These are phyloP conservation scores for Squalus acanthias DNA, from an alignment of 2,797 vertebrate species.

Conservation along the genomic window DNA sequence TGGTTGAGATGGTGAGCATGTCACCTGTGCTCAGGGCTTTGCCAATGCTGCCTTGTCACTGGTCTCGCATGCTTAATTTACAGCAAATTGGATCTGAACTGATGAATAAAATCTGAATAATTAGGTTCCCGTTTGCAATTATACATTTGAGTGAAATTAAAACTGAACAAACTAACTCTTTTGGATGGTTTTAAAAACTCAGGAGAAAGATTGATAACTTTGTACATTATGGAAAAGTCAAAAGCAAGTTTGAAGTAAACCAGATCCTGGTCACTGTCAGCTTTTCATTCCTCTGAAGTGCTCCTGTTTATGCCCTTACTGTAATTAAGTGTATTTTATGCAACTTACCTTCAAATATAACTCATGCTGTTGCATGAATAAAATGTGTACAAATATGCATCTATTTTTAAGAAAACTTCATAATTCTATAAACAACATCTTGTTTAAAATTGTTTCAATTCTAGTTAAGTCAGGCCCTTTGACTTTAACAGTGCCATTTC, in stretches of 20 bases:
- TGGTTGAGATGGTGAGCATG: background rate
- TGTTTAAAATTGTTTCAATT: background rate
- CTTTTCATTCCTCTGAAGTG: background rate
- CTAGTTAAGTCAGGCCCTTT: background rate
- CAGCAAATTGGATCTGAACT: background rate
- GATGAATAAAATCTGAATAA: background rate
- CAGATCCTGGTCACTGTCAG: background rate
- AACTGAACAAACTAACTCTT: background rate
- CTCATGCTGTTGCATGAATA: background rate
- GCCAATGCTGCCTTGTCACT: background rate
- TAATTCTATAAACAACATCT: background rate
- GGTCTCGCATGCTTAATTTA: background rate
- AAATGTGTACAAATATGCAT: background rate
- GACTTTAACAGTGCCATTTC: background rate
- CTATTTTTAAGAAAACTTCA: background rate
- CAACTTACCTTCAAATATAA: background rate
- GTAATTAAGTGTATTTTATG: background rate
- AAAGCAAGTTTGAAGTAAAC: background rate
- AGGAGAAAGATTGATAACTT: background rate
- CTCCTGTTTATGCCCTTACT: background rate
- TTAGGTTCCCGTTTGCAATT: background rate
- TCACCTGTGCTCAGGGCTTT: background rate
- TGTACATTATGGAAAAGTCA: background rate
- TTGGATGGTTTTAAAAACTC: background rate
- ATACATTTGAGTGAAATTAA: background rate